Conservation (phyloP, 2,113 vertebrate genomes). For the Cepphus grylle region DNA sequence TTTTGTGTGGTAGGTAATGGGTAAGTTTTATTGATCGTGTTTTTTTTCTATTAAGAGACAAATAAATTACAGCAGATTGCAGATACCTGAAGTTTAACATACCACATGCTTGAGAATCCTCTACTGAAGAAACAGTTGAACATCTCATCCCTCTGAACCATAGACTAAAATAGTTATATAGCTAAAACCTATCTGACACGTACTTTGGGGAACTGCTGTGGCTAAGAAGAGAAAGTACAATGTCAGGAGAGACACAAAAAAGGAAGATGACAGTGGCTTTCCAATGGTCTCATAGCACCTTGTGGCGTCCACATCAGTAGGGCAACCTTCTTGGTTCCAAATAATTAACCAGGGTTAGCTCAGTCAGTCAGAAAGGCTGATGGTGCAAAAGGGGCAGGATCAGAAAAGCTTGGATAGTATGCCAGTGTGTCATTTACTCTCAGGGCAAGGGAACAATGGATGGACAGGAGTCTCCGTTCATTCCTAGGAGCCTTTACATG, state of each 20-base stretch:
- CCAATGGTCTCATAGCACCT: neutral
- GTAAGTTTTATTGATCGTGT: neutral
- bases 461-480: neutral
- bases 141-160: neutral
- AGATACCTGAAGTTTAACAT: neutral
- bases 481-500: neutral
- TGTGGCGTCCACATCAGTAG: neutral
- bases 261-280: neutral
- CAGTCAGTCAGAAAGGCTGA: neutral
- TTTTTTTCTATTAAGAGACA: neutral
- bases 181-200: neutral
- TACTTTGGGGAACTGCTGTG: neutral
- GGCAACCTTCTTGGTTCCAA: neutral
- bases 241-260: neutral
- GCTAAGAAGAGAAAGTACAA: neutral
- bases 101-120: neutral
- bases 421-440: neutral
- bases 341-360: neutral
- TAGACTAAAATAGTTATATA: neutral
- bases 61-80: neutral
- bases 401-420: neutral
- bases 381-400: neutral
- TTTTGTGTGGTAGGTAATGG: neutral
- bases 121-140: neutral
- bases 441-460: neutral